A percentile compares a stretch with the other conserved stretches of the same genome.
Conservation (phyloP, 1,140 invertebrate species). For the Piezodorus guildinii region DNA sequence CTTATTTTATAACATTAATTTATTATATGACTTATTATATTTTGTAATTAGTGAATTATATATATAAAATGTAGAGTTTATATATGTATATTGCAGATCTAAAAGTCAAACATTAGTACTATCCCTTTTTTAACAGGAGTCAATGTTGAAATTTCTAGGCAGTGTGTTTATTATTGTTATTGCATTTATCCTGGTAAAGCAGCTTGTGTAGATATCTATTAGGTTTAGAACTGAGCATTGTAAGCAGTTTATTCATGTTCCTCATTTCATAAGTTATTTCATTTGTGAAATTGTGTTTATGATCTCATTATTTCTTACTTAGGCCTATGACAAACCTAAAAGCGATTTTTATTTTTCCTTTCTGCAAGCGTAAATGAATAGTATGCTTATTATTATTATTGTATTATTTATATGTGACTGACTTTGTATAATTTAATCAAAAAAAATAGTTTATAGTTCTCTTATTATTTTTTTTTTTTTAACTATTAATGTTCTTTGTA, state of each 20-base stretch:
- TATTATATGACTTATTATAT: slow-evolving; percentile 21
- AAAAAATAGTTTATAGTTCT: slow-evolving; percentile 8
- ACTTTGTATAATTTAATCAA: slow-evolving; percentile 12
- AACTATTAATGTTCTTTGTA: too few relatives aligned
- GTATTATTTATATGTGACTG: slow-evolving; percentile 3
- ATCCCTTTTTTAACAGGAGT: background rate
- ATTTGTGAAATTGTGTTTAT: background rate
- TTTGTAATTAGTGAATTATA: slow-evolving; percentile 16
- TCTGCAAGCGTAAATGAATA: too few relatives aligned
- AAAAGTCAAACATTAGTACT: slow-evolving; percentile 6
- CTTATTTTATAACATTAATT: slow-evolving; percentile 22
- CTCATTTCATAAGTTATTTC: slow-evolving; percentile 10
- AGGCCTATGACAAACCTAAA: background rate
- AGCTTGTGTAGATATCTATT: background rate
- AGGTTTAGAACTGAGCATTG: slow-evolving; percentile 4
- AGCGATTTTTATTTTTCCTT: background rate
- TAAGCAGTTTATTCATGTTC: slow-evolving; percentile 13
- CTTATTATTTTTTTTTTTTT: too few relatives aligned
- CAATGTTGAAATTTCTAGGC: background rate
- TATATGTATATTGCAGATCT: slow-evolving; percentile 13
- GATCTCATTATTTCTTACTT: slow-evolving; percentile 15
- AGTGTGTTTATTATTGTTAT: background rate
- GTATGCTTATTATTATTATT: too few relatives aligned
- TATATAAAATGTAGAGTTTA: slow-evolving; percentile 12
- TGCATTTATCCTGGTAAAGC: background rate